Base-by-base conservation (phyloP, 1,140 invertebrate genomes). In the Acromyrmex heyeri region DNA sequence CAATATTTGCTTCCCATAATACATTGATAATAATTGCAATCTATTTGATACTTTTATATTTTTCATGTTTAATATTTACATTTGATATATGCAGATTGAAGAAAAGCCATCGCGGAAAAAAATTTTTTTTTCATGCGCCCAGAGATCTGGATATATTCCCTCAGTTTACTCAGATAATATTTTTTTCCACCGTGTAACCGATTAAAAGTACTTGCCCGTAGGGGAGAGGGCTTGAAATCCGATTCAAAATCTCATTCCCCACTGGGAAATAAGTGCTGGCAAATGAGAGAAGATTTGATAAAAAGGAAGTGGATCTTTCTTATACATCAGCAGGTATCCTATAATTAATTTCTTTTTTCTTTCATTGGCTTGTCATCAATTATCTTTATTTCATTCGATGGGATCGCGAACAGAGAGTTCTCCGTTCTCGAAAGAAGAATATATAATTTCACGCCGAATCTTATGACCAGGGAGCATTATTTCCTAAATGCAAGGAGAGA, bases 221-320 rank as follows among this genome's bases (percentile, higher is more conserved):
- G 50, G 27, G 50, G 16, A 55, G 48, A 50, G 55, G 50, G 21
- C 50, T 57, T 57, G 65, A 57, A 70, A 81, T 81, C 65, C 21
- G 65, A 81, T 81, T 57, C 48, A 34, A 38, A 67, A 81, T 81
- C 48, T 81, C 78, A 81, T 81, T 81, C 50, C 21, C 65, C 78
- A 34, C 16, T 81, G 65, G 65, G 78, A 72, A 81, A 81, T 81
- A 70, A 81, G 21, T 24, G 30, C 48, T 38, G 64, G 50, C 53
- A 70, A 70, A 81, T 81, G 78, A 81, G 34, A 18, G 21, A 72
- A 72, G 65, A 81, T 81, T 81, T 70, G 50, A 81, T 81, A 70
- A 59, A 34, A 57, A 57, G 64, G 44, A 70, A 81, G 53, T 14
- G 78, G 34, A 67, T 30, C 65, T 72, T 50, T 8, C 50, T 55